Percentiles rank a stretch among this genome's conserved stretches.
phyloP scores from a whole-genome alignment of 2,797 vertebrate species.

The Coreius guichenoti region DNA sequence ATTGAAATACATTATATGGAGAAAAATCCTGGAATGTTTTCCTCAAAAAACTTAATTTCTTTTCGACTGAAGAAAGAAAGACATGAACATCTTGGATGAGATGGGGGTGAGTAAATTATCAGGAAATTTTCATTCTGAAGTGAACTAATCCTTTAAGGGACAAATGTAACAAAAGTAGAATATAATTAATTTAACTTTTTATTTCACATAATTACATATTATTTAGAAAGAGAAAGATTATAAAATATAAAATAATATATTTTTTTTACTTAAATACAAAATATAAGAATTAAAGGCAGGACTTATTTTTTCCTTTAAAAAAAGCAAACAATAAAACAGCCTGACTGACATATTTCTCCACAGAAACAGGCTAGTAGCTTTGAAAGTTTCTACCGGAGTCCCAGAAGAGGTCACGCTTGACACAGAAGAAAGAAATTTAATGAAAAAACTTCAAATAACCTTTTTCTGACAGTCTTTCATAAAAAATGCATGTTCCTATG shows the following conservation, averaged over 20 bases:
- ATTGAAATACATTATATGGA: too few species aligned
- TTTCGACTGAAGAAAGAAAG: too few species aligned
- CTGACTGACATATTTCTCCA: slow-evolving; percentile 30
- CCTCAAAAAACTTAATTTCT: too few species aligned
- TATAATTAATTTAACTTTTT: neutral
- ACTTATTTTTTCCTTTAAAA: neutral
- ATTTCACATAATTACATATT: neutral
- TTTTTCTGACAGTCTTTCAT: slow-evolving; percentile 8
- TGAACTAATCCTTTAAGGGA: too few species aligned
- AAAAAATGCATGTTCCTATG: neutral
- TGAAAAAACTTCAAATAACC: slow-evolving; percentile 1
- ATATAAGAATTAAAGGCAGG: neutral
- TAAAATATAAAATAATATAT: neutral
- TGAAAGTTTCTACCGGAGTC: neutral
- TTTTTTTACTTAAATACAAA: neutral
- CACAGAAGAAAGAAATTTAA: slow-evolving; percentile 5
- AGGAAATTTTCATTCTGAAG: too few species aligned
- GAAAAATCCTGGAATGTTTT: too few species aligned
- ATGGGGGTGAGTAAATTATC: too few species aligned
- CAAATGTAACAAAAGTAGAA: neutral
- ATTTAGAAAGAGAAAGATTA: neutral
- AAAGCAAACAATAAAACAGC: neutral
- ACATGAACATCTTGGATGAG: too few species aligned
- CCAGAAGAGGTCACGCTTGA: slow-evolving; percentile 12
- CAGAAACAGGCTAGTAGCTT: neutral